phyloP scores from a whole-genome alignment of 2,797 vertebrate genomes.

The Pogoniulus pusillus region DNA sequence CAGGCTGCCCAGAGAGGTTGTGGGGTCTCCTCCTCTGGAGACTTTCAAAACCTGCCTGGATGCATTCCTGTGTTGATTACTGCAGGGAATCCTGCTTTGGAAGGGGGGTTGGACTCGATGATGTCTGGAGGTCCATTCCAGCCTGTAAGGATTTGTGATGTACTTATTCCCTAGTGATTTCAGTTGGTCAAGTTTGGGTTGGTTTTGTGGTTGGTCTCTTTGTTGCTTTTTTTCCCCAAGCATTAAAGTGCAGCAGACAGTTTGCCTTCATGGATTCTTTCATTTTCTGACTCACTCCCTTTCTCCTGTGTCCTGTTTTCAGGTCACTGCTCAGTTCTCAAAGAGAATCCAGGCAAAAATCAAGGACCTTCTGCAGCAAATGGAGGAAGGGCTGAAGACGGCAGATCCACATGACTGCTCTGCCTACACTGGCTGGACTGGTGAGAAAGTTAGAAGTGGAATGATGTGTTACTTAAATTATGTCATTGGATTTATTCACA shows the following conservation, averaged over 20 bases:
- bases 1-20: too few relatives aligned
- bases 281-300: not conserved
- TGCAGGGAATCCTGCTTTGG: too few relatives aligned
- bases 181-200: not conserved
- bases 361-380: slow-evolving; percentile 93
- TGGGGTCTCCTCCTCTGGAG: too few relatives aligned
- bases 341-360: slow-evolving; percentile 91
- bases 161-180: not conserved
- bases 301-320: slow-evolving; percentile 3
- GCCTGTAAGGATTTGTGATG: not conserved
- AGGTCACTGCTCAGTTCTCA: slow-evolving; percentile 84
- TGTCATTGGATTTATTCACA: not conserved
- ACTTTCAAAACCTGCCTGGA: too few relatives aligned
- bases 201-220: not conserved
- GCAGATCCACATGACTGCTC: slow-evolving; percentile 96
- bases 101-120: too few relatives aligned
- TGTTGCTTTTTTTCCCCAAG: not conserved
- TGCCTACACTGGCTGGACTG: slow-evolving; percentile 95
- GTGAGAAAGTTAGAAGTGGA: slow-evolving; percentile 69
- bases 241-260: not conserved
- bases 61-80: too few relatives aligned
- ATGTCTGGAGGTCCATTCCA: too few relatives aligned
- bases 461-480: not conserved
- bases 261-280: not conserved
- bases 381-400: slow-evolving; percentile 96